Conservation (phyloP, 53 echinoderm and acorn worm genomes). For the Paracentrotus lividus region DNA sequence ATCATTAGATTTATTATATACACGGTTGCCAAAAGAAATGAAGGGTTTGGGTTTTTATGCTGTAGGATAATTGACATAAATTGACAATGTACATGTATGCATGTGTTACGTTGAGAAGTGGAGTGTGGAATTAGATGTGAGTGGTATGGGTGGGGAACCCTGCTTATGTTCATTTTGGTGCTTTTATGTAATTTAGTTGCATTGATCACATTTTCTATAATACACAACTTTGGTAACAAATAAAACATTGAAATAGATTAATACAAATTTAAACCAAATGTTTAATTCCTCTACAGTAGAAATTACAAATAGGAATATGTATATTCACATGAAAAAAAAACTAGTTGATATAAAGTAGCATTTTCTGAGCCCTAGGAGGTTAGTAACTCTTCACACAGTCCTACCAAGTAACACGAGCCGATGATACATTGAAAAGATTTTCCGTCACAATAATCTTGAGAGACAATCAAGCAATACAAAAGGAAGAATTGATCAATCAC, state of each 20-base stretch:
- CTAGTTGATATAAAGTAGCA: no score
- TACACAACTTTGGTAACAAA: neutral
- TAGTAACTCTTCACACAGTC: no score
- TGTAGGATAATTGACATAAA: neutral
- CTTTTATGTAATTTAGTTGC: no score
- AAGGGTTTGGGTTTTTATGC: neutral
- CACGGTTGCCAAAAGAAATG: constrained; percentile 21
- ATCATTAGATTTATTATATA: neutral
- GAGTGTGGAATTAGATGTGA: neutral
- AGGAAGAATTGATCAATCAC: neutral
- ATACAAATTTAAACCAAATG: no score
- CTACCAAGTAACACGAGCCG: no score
- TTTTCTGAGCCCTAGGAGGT: no score
- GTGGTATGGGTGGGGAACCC: neutral
- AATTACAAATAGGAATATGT: no score
- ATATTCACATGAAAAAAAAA: no score
- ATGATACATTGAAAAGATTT: neutral
- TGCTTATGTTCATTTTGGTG: neutral
- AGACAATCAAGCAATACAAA: neutral
- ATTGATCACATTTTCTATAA: neutral
- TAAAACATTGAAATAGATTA: no score
- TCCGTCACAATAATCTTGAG: neutral
- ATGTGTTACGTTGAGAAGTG: neutral
- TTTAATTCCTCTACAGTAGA: no score
- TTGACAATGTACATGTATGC: no score